Base-by-base conservation (phyloP, 2,113 vertebrate species). In the Odobenus rosmarus region DNA sequence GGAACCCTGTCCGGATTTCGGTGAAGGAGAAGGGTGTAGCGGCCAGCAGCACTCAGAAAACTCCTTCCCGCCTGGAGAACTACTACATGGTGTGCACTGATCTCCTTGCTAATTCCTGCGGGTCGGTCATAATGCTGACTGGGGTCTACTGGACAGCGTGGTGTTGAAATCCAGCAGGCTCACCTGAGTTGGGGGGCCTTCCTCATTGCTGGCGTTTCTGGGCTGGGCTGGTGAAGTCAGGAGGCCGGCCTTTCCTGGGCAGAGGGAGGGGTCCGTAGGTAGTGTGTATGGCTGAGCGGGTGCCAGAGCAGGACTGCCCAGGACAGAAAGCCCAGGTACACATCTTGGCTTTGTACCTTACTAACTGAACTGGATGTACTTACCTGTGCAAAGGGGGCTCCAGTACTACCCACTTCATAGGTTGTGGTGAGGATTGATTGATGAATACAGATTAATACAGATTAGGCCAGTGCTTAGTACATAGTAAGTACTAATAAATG, bases 11-110 rank as follows among this genome's bases (percentile, higher is more conserved):
- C 1, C 99, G 99, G 15, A 99, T 99, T 98, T 98, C 99, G 0
- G 99, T 99, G 90, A 99, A 99, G 95, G 99, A 99, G 99, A 99
- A 99, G 95, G 99, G 99, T 0, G 98, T 99, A 74, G 99, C 99
- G 0, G 99, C 99, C 53, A 98, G 98, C 87, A 99, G 96, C 64
- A 92, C 98, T 1, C 99, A 99, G 98, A 99, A 99, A 95, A 99
- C 99, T 0, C 99, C 99, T 0, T 98, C 99, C 0, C 99, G 99
- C 42, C 99, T 99, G 62, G 98, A 99, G 96, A 99, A 99, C 98
- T 99, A 99, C 88, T 99, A 99, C 95, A 99, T 99, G 74, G 99
- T 99, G 97, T 93, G 99, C 67, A 0, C 39, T 3, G 12, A 16
- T 10, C 12, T 24, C 13, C 33, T 15, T 11, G 7, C 42, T 4